Conservation (phyloP, 2,113 vertebrate genomes). For the Salminus brasiliensis region DNA sequence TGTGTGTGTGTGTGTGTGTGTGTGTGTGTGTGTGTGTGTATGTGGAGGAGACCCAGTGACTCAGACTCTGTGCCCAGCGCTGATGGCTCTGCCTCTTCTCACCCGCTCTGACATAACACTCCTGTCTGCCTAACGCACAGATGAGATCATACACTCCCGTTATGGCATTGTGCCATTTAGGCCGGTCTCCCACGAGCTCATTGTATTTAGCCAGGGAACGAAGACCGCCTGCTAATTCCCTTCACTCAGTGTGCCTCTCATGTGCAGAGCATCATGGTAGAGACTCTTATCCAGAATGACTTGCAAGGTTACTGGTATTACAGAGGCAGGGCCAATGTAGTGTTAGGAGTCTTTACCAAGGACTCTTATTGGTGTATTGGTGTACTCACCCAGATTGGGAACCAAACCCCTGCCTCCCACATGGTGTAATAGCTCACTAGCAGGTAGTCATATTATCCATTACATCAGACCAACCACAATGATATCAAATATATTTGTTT, state of each 20-base stretch:
- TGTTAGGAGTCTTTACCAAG: too few relatives aligned
- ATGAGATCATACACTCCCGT: slow-evolving; percentile 34
- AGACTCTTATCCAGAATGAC: not conserved
- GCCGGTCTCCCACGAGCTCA: not conserved
- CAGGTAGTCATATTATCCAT: too few relatives aligned
- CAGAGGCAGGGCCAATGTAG: too few relatives aligned
- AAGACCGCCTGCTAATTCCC: not conserved
- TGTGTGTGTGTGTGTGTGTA: slow-evolving; percentile 39
- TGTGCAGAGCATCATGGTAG: not conserved
- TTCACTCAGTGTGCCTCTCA: not conserved
- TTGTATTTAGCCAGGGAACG: not conserved
- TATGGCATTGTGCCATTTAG: not conserved
- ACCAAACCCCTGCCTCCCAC: too few relatives aligned
- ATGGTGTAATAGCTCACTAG: too few relatives aligned
- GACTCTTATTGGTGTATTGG: too few relatives aligned
- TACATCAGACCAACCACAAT: too few relatives aligned
- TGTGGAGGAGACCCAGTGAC: slow-evolving; percentile 18
- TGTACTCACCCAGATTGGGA: too few relatives aligned
- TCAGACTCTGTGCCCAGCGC: slow-evolving; percentile 55
- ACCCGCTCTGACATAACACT: slow-evolving; percentile 31
- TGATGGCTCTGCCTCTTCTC: slow-evolving; percentile 29
- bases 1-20: slow-evolving; percentile 13
- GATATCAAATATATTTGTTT: too few relatives aligned
- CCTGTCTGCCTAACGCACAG: slow-evolving; percentile 7
- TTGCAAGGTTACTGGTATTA: not conserved